phyloP scores from a whole-genome alignment of 2,797 vertebrate species.

The Smutsia gigantea region DNA sequence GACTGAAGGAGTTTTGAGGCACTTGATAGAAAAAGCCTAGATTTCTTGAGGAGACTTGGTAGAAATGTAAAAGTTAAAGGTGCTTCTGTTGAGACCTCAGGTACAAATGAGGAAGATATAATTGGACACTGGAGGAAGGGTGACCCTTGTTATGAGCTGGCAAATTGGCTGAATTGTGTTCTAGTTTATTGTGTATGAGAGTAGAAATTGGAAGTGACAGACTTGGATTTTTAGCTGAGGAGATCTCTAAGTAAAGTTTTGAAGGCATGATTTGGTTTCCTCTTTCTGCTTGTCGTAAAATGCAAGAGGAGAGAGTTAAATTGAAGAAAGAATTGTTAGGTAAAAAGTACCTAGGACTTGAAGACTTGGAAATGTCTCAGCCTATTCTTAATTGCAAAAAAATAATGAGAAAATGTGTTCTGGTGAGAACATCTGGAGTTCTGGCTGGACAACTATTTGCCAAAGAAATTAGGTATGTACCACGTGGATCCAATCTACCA shows the following conservation, averaged over 20 bases:
- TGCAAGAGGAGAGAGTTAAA: background rate
- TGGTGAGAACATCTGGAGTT: background rate
- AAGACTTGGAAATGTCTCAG: slow-evolving; percentile 32
- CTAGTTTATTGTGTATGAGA: background rate
- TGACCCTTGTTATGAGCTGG: background rate
- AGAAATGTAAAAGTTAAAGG: background rate
- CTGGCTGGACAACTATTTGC: background rate
- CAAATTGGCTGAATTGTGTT: background rate
- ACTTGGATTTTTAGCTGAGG: background rate
- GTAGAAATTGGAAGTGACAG: background rate
- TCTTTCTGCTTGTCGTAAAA: background rate
- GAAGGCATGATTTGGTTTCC: background rate
- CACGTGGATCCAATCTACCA: background rate
- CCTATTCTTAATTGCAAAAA: background rate
- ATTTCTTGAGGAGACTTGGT: background rate
- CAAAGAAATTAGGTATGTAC: background rate
- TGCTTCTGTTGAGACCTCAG: background rate
- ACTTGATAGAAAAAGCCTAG: background rate
- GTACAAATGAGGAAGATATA: background rate
- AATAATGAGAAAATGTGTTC: background rate
- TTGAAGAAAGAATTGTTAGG: slow-evolving; percentile 6
- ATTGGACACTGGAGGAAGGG: background rate
- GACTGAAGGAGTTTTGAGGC: background rate
- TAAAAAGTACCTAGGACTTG: background rate
- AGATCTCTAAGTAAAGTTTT: background rate